A percentile compares a stretch with the other conserved stretches of the same genome.
phyloP scores from a whole-genome alignment of 2,888 invertebrate species.

The Sphaeridia pumilis region DNA sequence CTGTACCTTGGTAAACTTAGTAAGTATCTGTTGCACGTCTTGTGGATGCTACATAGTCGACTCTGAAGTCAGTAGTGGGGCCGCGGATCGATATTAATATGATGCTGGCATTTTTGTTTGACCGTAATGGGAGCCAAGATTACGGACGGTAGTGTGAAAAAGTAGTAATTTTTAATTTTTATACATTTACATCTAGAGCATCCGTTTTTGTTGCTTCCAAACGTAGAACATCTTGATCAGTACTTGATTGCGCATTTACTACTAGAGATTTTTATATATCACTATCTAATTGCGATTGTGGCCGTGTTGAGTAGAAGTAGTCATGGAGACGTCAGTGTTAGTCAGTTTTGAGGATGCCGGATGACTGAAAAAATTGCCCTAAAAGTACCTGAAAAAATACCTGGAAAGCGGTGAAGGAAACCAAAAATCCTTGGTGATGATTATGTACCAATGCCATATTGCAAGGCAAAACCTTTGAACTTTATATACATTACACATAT shows the following conservation, averaged over 20 bases:
- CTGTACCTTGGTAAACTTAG: slow-evolving; percentile 1
- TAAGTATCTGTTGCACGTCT: slow-evolving; percentile 1
- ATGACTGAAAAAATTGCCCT: too few relatives aligned
- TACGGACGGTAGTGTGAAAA: neutral
- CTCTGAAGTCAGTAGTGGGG: neutral
- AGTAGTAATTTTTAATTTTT: too few relatives aligned
- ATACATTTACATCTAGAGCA: too few relatives aligned
- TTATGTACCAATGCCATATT: too few relatives aligned
- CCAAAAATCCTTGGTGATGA: too few relatives aligned
- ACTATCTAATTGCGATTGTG: neutral
- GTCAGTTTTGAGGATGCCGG: neutral
- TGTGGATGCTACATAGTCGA: slow-evolving; percentile 2
- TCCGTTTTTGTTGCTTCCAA: slow-evolving; percentile 2
- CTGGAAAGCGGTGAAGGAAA: too few relatives aligned
- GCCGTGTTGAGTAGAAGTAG: slow-evolving; percentile 2
- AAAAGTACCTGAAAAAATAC: too few relatives aligned
- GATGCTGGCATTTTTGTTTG: neutral
- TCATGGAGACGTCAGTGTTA: too few relatives aligned
- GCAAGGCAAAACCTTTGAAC: too few relatives aligned
- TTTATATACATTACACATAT: too few relatives aligned
- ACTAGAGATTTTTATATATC: neutral
- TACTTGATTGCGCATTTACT: neutral
- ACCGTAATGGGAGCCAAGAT: neutral
- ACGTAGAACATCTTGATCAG: neutral
- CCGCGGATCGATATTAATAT: neutral